phyloP scores from a whole-genome alignment of 2,113 vertebrate species.

The Anarrhichthys ocellatus region DNA sequence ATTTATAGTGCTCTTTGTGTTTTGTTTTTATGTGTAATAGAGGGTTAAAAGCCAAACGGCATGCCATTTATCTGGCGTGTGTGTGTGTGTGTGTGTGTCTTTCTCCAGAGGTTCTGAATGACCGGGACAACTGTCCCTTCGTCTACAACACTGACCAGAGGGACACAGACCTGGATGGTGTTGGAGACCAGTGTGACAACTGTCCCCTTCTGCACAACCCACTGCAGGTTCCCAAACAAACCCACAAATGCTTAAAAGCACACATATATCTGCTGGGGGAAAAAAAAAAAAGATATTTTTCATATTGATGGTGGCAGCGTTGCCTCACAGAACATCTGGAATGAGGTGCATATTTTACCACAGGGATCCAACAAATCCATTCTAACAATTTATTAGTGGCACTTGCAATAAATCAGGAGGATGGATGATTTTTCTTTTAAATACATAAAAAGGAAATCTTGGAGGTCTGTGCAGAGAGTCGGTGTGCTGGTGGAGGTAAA shows the following conservation, averaged over 20 bases:
- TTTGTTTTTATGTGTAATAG: background rate
- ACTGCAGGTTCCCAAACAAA: conserved; percentile 85
- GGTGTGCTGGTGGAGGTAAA: background rate
- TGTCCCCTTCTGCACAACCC: conserved; percentile 95
- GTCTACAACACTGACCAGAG: conserved; percentile 96
- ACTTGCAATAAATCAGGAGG: background rate
- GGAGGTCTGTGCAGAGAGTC: background rate
- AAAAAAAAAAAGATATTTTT: background rate
- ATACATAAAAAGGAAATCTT: conserved; percentile 3
- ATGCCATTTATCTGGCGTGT: background rate
- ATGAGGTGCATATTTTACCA: background rate
- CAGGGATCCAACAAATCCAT: background rate
- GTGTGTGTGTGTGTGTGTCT: background rate
- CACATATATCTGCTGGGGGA: background rate
- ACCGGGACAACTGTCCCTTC: conserved; percentile 94
- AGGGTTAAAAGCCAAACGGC: background rate
- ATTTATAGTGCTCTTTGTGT: conserved; percentile 3
- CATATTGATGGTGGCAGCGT: background rate
- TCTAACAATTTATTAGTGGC: conserved; percentile 3
- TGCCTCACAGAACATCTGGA: conserved; percentile 24
- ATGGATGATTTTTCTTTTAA: background rate
- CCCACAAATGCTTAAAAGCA: background rate
- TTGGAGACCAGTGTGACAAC: conserved; percentile 98
- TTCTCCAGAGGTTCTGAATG: conserved; percentile 90
- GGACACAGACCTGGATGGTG: conserved; percentile 93